These are phyloP conservation scores for Hirudinaria manillensis DNA, from an alignment of 2,888 invertebrate genomes.

Conservation along the genomic window DNA sequence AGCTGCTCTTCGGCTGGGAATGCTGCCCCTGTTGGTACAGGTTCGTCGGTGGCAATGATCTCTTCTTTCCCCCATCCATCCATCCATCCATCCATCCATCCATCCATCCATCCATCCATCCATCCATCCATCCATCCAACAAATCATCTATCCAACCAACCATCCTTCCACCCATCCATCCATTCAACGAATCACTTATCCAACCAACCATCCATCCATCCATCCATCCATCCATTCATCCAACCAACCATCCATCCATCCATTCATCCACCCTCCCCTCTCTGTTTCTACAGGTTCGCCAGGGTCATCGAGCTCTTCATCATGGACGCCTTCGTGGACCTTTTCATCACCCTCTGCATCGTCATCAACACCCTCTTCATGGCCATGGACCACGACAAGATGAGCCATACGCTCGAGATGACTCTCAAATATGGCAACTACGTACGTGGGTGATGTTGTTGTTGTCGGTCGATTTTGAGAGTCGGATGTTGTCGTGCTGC, in stretches of 20 bases:
- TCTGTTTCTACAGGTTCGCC: too few relatives aligned
- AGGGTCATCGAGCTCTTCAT: constrained; percentile 77
- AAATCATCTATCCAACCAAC: not conserved
- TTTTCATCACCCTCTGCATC: constrained; percentile 95
- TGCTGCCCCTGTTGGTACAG: constrained; percentile 68
- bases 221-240: too few relatives aligned
- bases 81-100: too few relatives aligned
- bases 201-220: not conserved
- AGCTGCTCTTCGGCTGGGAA: constrained; percentile 66
- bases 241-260: too few relatives aligned
- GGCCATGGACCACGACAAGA: constrained; percentile 91
- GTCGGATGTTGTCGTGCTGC: not conserved
- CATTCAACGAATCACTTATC: not conserved
- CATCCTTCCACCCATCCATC: too few relatives aligned
- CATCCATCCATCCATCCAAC: too few relatives aligned
- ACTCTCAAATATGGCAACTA: constrained; percentile 88
- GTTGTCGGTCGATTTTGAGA: not conserved
- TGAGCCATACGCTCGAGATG: constrained; percentile 69
- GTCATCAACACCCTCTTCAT: constrained; percentile 95
- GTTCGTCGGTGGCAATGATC: constrained; percentile 73
- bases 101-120: too few relatives aligned
- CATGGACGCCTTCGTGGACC: constrained; percentile 94
- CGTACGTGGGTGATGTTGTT: constrained; percentile 62
- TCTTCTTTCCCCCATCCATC: too few relatives aligned
- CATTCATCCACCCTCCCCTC: too few relatives aligned